Base-by-base conservation (phyloP, 2,888 invertebrate genomes). In the Cataglyphis cursor region DNA sequence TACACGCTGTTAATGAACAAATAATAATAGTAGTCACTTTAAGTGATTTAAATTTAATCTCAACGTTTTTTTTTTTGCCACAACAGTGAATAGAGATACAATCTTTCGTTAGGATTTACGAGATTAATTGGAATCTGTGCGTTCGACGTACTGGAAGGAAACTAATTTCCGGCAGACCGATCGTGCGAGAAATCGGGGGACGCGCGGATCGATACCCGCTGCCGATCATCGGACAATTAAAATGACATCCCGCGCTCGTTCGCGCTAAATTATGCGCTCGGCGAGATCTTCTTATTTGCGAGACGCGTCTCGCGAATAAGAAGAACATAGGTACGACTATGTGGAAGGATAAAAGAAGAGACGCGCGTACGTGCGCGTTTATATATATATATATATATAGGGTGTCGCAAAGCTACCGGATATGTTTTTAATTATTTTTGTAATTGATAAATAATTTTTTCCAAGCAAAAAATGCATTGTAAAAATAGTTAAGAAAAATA, bases 281-380 rank as follows among this genome's bases (percentile, higher is more conserved):
- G 12, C 75, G 38, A 76, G 66, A 12, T 66, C 54, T 74, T 74
- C 44, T 76, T 76, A 64, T 75, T 75, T 65, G 24, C 75, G 21
- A 74, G n/a, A 35, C 48, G 64, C 15, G 54, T 72, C 44, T 74
- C 44, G 57, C 44, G 75, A 76, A 76, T 76, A 66, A 76, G 51
- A 76, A 76, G 75, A 76, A 38, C 65, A 65, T 75, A 75, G 75
- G 65, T 51, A 66, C 75, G 66, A 76, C 75, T 76, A 76, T 51
- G 66, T 76, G 75, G 66, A 66, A 62, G 74, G 62, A 35, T 28
- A 62, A 62, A 74, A 62, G 44, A 61, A 75, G 51, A 66, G 38
- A 28, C 35, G 51, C 66, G 66, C 38, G 54, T 75, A 66, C 66
- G 66, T 76, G 24, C 28, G 5, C n/a, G 38, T 35, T 18, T 35